Evolutionary conservation across 2,113 vertebrate species (phyloP), one percentile per base, ranked within the genome.

Genomic region (Zosterops hypoxanthus): DNA sequence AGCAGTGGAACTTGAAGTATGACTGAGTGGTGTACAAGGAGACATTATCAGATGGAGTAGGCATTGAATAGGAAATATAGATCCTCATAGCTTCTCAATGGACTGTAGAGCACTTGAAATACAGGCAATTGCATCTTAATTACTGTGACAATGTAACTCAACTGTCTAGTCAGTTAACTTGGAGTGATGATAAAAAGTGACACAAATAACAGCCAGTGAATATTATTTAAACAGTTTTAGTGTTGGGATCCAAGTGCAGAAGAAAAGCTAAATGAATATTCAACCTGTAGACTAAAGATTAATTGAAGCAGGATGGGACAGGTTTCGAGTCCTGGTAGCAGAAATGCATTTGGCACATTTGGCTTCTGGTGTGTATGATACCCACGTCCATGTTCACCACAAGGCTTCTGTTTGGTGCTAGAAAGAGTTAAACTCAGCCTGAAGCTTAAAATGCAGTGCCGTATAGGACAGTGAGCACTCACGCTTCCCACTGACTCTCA

Each of bases 401-500:
- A 0, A 34, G n/a, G 39, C 25, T 39, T 56, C 39, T 60, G 47
- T 49, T 65, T 42, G 7, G 33, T 39, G 50, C 71, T 55, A 20
- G 42, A 28, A 87, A 50, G 81, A 73, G 94, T 95, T 95, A 96
- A 95, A 73, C n/a, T 82, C 25, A 52, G 42, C 13, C 16, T 87
- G 78, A 86, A 82, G 70, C 75, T 90, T 63, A 41, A 73, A 70
- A 73, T 19, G 50, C 72, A 52, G 34, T 73, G 22, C 71, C 5
- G 29, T 56, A 2, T 12, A 69, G 80, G 90, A 65, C 29, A 3
- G 20, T 33, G 75, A 79, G 50, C 88, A 31, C 42, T 85, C 87
- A 75, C 87, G 89, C 94, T 88, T 96, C 95, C 90, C 85, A 93
- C 93, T 52, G 84, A 3, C 77, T 91, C 55, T 91, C 34, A 24